A percentile compares a stretch with the other conserved stretches of the same genome.
phyloP scores from a whole-genome alignment of 1,140 invertebrate species.

The Euwallacea fornicatus region DNA sequence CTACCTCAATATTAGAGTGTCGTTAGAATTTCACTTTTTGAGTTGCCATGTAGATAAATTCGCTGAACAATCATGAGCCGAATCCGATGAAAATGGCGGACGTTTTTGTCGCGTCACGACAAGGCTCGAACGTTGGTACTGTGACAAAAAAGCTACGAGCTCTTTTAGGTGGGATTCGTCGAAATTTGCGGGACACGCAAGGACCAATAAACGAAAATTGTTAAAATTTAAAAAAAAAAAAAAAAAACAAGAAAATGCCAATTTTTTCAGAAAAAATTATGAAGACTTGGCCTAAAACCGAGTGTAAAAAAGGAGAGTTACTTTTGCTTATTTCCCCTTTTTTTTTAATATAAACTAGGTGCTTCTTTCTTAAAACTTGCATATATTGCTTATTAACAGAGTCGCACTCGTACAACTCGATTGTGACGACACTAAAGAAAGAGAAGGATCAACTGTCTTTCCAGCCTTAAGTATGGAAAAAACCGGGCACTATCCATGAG shows the following conservation, averaged over 20 bases:
- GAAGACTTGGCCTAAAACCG: neutral
- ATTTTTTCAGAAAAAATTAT: neutral
- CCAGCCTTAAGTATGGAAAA: no score
- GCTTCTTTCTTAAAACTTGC: no score
- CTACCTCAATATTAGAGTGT: neutral
- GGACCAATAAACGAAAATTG: no score
- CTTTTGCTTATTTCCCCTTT: no score
- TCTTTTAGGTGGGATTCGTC: neutral
- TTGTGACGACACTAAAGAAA: no score
- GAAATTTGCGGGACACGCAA: neutral
- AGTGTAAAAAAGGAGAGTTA: neutral
- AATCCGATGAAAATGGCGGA: neutral
- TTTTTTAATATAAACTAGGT: neutral
- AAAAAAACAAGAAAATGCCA: neutral
- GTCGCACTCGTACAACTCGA: no score
- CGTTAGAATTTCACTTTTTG: neutral
- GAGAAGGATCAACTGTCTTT: no score
- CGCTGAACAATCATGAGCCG: neutral
- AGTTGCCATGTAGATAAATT: neutral
- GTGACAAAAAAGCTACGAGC: neutral
- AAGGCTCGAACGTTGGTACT: neutral
- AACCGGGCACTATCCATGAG: no score
- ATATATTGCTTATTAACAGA: no score
- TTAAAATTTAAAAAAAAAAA: no score
- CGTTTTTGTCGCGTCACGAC: neutral